A percentile compares a stretch with the other conserved stretches of the same genome.
These are phyloP conservation scores for Entomobrya multifasciata DNA, from an alignment of 2,888 invertebrate species.

Conservation along the genomic window DNA sequence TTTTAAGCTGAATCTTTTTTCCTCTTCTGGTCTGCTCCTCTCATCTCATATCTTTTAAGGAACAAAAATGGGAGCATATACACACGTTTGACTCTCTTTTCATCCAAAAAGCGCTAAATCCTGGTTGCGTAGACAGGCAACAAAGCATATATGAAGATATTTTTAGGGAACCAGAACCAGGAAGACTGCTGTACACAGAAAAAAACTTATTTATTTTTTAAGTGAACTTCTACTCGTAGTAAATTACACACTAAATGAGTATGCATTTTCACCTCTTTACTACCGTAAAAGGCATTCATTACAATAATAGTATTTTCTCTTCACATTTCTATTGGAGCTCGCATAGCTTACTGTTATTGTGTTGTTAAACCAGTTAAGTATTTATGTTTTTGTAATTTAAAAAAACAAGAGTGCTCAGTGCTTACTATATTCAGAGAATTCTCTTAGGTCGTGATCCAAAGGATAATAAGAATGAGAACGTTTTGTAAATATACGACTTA, in stretches of 20 bases:
- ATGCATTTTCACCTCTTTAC: constrained; percentile 17
- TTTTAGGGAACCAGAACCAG: neutral
- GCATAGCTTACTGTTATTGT: too few relatives aligned
- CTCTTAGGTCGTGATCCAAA: too few relatives aligned
- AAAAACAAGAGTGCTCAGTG: neutral
- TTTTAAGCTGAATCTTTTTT: neutral
- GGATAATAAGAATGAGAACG: too few relatives aligned
- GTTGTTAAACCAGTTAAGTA: constrained; percentile 9
- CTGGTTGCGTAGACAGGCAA: neutral
- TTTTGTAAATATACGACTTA: too few relatives aligned
- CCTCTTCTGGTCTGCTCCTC: constrained; percentile 14
- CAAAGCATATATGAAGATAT: neutral
- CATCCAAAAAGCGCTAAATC: constrained; percentile 4
- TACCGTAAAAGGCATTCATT: neutral
- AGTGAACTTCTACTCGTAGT: too few relatives aligned
- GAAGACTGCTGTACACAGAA: neutral
- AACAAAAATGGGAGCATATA: neutral
- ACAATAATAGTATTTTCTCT: neutral
- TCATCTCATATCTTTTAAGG: neutral
- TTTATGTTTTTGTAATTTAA: constrained; percentile 23
- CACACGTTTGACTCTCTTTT: neutral
- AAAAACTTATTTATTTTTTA: constrained; percentile 5
- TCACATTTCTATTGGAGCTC: too few relatives aligned
- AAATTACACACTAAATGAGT: neutral
- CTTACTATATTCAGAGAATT: too few relatives aligned